Base-by-base conservation (phyloP, 2,888 invertebrate genomes). In the Acrobasis suavella region DNA sequence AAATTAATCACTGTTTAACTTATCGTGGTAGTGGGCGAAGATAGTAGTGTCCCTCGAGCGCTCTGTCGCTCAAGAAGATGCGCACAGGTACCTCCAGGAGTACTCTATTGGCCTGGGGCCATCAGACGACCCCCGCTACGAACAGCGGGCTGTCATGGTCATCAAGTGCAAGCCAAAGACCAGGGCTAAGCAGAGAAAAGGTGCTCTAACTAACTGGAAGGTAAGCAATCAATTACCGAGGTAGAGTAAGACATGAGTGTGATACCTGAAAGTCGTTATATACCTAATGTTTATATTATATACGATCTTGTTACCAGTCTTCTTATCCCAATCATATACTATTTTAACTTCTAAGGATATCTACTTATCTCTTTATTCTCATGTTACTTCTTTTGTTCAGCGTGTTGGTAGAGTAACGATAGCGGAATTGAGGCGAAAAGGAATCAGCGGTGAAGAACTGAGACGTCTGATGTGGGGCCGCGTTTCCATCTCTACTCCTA, bases 141-240 rank as follows among this genome's bases (percentile, higher is more conserved):
- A 98, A 84, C 96, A 97, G 72, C 93, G 98, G 50, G 99, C 98
- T 0, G 97, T 99, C 2, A 98, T 99, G 96, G 98, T 99, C 62
- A 99, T 99, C 84, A 99, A 99, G 91, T 97, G 97, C 71, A 98
- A 98, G 80, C 97, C 96, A 69, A 99, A 99, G 88, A 99, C 99
- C 0, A 94, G 97, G 68, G 99, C 99, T 0, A 97, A 97, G 78
- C 98, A 99, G 88, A 93, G 99, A 67, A 99, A 99, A 83, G 98
- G 98, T 0, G 99, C 99, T 2, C 95, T 99, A 1, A 93, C 96
- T 60, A 99, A 99, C 84, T 99, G 99, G 99, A 99, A 99, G 96
- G 98, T 98, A 64, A 10, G 15, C 16, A 16, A 16, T 9, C 54
- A 54, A 9, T 38, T 10, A 12, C 0, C 0, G 7, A 32, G 32